A percentile compares a stretch with the other conserved stretches of the same genome.
These are phyloP conservation scores for Sylvilagus bachmani DNA, from an alignment of 2,113 vertebrate species.

Conservation along the genomic window DNA sequence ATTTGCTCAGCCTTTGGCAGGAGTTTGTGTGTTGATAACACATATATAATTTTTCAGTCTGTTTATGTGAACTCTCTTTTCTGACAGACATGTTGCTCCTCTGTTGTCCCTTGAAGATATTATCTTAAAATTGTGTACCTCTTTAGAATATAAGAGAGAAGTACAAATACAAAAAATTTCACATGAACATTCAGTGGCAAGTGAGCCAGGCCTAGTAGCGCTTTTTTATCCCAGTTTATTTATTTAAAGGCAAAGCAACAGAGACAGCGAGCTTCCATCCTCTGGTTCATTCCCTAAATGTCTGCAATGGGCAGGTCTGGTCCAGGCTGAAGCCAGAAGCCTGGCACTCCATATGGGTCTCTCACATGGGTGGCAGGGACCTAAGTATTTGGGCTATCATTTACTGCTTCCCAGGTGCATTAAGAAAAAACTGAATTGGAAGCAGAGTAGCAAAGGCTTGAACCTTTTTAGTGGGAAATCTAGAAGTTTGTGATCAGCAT, in stretches of 20 bases:
- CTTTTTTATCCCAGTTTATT: no score
- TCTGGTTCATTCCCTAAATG: no score
- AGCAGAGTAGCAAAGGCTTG: no score
- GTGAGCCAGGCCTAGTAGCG: neutral
- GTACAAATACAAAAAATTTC: conserved; percentile 2
- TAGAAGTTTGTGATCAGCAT: neutral
- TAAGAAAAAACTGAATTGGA: no score
- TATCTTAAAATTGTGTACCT: conserved; percentile 25
- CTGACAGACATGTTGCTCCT: neutral
- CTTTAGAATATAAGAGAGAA: conserved; percentile 36
- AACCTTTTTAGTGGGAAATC: conserved; percentile 34
- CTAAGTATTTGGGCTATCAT: no score
- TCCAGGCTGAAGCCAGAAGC: no score
- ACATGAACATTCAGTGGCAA: neutral
- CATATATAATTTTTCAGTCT: neutral
- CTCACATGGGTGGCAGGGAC: no score
- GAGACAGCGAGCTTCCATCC: no score
- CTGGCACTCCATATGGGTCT: no score
- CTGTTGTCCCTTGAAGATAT: conserved; percentile 2
- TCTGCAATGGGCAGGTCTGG: no score
- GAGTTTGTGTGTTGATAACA: neutral
- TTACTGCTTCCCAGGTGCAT: no score
- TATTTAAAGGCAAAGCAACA: no score
- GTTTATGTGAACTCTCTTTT: neutral
- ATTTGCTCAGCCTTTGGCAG: conserved; percentile 39